phyloP scores from a whole-genome alignment of 2,113 vertebrate species.

The Misgurnus anguillicaudatus region DNA sequence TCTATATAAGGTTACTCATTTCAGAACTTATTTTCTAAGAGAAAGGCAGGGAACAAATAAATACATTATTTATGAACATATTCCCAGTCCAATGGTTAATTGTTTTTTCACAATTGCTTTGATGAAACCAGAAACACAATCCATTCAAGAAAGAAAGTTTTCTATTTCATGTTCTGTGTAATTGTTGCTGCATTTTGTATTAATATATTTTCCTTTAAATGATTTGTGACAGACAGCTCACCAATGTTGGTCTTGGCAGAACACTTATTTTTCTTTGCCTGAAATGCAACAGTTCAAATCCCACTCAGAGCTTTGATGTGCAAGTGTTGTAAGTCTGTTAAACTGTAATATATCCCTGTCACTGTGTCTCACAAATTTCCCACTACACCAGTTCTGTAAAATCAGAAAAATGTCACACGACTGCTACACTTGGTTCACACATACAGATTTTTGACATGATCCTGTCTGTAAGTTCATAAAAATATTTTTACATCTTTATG shows the following conservation, averaged over 20 bases:
- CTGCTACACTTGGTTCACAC: no score
- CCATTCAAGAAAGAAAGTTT: conserved; percentile 66
- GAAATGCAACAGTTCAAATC: conserved; percentile 40
- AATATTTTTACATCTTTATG: neutral
- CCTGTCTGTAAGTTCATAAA: conserved; percentile 18
- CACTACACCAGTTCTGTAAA: conserved; percentile 17
- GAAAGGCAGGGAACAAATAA: conserved; percentile 66
- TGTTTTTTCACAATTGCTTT: conserved; percentile 82
- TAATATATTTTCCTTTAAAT: conserved; percentile 44
- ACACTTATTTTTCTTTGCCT: conserved; percentile 23
- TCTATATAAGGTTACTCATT: conserved; percentile 80
- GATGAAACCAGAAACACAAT: conserved; percentile 78
- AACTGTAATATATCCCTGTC: conserved; percentile 48
- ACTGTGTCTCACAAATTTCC: conserved; percentile 20
- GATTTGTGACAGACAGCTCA: conserved; percentile 39
- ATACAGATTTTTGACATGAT: conserved; percentile 25
- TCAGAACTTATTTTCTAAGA: conserved; percentile 78
- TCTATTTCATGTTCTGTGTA: conserved; percentile 65
- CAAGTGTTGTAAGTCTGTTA: conserved; percentile 37
- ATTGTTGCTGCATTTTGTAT: conserved; percentile 40
- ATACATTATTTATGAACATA: conserved; percentile 84
- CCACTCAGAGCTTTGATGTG: conserved; percentile 46
- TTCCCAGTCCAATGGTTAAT: conserved; percentile 81
- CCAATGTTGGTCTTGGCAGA: neutral
- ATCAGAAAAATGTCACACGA: conserved; percentile 34